Conservation (phyloP, 2,888 invertebrate genomes). For the Apotomis capreana region DNA sequence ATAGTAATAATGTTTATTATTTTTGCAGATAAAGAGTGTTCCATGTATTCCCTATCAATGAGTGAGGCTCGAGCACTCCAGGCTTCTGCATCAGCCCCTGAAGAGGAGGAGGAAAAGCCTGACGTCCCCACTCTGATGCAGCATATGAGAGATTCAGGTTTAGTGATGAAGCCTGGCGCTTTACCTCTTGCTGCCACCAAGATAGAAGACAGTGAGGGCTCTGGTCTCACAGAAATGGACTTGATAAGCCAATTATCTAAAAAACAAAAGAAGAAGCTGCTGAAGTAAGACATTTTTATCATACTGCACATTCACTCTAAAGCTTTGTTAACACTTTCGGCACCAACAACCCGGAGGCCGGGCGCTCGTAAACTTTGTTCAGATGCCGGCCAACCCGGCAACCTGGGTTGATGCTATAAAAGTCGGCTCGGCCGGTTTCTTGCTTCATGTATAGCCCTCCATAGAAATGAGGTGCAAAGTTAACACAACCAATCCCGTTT, state of each 20-base stretch:
- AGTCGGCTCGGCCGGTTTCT: no score
- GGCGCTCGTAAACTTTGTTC: no score
- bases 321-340: no score
- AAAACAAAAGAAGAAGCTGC: conserved; percentile 94
- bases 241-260: conserved; percentile 92
- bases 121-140: conserved; percentile 89
- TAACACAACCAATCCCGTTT: no score
- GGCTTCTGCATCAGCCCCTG: conserved; percentile 88
- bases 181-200: conserved; percentile 82
- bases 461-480: no score
- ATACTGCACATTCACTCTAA: background rate
- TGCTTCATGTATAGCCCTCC: no score
- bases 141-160: conserved; percentile 96
- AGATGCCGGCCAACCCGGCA: no score
- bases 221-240: conserved; percentile 86
- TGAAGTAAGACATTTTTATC: conserved; percentile 85
- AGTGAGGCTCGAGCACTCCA: conserved; percentile 90
- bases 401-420: no score
- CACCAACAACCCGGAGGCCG: no score
- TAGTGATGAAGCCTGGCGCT: conserved; percentile 92
- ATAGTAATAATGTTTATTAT: conserved; percentile 2
- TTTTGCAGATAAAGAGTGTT: conserved; percentile 93
- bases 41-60: conserved; percentile 93
- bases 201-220: conserved; percentile 84
- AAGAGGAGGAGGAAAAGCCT: conserved; percentile 84